Conservation (phyloP, 1,140 invertebrate species). For the Conus betulinus region DNA sequence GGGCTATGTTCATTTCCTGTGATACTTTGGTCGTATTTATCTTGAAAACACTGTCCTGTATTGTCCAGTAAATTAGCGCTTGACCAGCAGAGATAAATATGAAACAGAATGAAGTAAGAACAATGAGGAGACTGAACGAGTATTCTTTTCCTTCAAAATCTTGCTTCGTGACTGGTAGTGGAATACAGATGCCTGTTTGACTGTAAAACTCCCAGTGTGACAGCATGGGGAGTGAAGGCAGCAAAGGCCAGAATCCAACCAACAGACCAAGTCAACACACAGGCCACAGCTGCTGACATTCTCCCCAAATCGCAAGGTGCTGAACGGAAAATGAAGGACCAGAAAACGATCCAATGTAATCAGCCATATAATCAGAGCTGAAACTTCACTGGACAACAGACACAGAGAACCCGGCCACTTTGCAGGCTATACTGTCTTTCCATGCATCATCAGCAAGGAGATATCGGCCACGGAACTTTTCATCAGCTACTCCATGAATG, state of each 20-base stretch:
- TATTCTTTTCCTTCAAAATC: neutral
- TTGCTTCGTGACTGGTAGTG: conserved; percentile 35
- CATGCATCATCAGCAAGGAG: neutral
- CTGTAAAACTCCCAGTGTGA: neutral
- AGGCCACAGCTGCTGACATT: neutral
- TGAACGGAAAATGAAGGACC: neutral
- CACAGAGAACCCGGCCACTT: neutral
- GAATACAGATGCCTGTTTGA: neutral
- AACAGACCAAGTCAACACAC: neutral
- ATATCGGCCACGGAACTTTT: neutral
- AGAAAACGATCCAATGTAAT: neutral
- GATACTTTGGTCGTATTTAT: conserved; percentile 15
- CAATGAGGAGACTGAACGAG: neutral
- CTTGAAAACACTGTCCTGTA: neutral
- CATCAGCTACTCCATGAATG: neutral
- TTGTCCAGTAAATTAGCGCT: neutral
- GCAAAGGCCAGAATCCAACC: neutral
- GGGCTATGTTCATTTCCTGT: neutral
- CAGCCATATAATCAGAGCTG: neutral
- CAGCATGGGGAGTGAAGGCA: conserved; percentile 19
- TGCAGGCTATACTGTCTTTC: neutral
- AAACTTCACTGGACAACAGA: neutral
- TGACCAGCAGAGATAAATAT: neutral
- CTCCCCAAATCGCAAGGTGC: neutral
- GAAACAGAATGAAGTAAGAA: neutral